Evolutionary conservation across 2,797 vertebrate species (phyloP).

Genomic region (Anniella stebbinsi): DNA sequence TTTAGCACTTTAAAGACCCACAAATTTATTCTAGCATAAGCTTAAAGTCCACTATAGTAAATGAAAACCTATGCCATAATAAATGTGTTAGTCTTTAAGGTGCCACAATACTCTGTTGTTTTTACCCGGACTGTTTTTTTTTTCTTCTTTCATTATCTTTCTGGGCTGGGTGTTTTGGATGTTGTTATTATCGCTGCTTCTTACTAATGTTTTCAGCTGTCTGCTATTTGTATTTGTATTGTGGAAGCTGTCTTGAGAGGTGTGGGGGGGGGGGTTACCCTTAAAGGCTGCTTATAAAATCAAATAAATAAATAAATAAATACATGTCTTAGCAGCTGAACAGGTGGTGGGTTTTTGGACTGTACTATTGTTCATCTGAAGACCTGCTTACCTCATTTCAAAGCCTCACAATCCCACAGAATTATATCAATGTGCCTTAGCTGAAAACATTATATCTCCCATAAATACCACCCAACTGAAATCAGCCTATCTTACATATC

Average conservation of each 20-base stretch:
- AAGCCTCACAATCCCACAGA: not conserved
- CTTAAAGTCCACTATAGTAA: too few relatives aligned
- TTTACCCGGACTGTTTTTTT: not conserved
- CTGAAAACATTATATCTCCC: not conserved
- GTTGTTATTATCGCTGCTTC: not conserved
- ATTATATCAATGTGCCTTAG: not conserved
- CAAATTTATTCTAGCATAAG: too few relatives aligned
- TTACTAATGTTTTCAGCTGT: not conserved
- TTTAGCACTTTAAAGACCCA: too few relatives aligned
- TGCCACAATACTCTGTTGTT: too few relatives aligned
- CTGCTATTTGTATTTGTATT: not conserved
- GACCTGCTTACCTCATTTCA: not conserved
- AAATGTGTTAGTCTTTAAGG: too few relatives aligned
- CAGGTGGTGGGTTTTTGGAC: not conserved
- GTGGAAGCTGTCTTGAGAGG: not conserved
- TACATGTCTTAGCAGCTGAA: not conserved
- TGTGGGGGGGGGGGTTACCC: too few relatives aligned
- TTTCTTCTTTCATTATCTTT: not conserved
- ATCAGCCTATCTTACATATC: constrained; percentile 21
- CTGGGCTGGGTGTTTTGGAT: not conserved
- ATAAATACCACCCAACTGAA: not conserved
- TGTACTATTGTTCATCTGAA: not conserved
- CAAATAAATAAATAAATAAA: not conserved
- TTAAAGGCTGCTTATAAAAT: not conserved
- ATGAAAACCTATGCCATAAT: too few relatives aligned